Base-by-base conservation (phyloP, 2,888 invertebrate genomes). In the Trissoscelio sp. region DNA sequence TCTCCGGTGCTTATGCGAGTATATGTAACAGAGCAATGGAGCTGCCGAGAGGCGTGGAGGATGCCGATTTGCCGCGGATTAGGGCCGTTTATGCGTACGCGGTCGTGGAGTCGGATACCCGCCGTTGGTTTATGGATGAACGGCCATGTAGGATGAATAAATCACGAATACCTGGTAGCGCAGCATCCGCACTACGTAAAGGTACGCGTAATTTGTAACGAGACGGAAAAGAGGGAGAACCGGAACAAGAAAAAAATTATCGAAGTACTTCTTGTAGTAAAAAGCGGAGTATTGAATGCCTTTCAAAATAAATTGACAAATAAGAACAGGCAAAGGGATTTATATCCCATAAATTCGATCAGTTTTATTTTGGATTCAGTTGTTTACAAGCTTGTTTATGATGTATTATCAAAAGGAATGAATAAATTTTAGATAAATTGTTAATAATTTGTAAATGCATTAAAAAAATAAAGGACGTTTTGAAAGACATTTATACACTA, bases 121-220 rank as follows among this genome's bases (percentile, higher is more conserved):
- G 62, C 22, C 77, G 82, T 74, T 85, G 83, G 77, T 83, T 85
- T 85, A 85, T 85, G 85, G 83, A 85, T 84, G 83, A 85, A 84
- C 83, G 85, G 77, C 79, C 83, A 83, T 84, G 85, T 83, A 83
- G 79, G 84, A 85, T 85, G 83, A 85, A 85, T 85, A 85, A 85
- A 85, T 85, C 85, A 84, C 53, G 78, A 84, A 79, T 83, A 72
- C 78, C 79, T 57, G 70, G 74, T 67, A 75, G 73, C 67, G 62
- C 80, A 74, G 80, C 74, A 69, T 80, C 82, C 64, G 80, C 42
- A 70, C 60, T 83, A 77, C 80, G 74, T 74, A 62, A 70, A 67
- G 48, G 66, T 78, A 66, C 46, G 48, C 46, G 37, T 57, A 55
- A 66, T 57, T 37, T 58, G 51, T 46, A 64, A 51, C 69, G 31